Base-by-base conservation (phyloP, 2,888 invertebrate genomes). In the Acronicta leporina region DNA sequence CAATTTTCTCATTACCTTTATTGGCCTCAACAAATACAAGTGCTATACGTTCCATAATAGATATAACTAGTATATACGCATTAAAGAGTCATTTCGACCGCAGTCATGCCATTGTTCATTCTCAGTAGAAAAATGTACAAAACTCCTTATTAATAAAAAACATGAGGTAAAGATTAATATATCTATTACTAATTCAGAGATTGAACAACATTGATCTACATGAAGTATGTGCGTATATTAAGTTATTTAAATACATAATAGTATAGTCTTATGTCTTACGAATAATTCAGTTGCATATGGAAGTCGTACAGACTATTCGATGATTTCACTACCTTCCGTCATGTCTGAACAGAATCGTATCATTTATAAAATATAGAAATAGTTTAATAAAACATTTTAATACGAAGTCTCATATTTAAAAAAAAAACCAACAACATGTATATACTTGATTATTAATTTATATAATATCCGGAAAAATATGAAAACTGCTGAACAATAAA, bases 121-220 rank as follows among this genome's bases (percentile, higher is more conserved):
- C 42, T 49, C 35, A 15, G 56, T 73, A 75, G 56, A 74, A 74
- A 64, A 74, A 69, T 48, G 73, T 73, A 74, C 51, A 75, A 74
- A 74, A 72, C 55, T 58, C 51, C 50, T 61, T 51, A 57, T 52
- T 15, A 60, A 46, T 57, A 57, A 49, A 54, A 42, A 30, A 62
- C n/a, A 54, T 53, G 45, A 25, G 16, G 16, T 50, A 44, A 33
- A 33, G 30, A 63, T 41, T 49, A 38, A 48, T 49, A 15, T 16
- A 41, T 25, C 40, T 61, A n/a, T 38, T 48, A 8, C 43, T 59
- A 33, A 49, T 41, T 60, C 40, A 46, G 50, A 46, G 14, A 33
- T 57, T 71, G 44, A 41, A 57, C 48, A 20, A 60, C 38, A 44
- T 20, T 43, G 30, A 45, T 64, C 43, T 59, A 62, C 60, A 56